These are phyloP conservation scores for Neodon shergylaensis DNA, from an alignment of 2,113 vertebrate species.

Conservation along the genomic window DNA sequence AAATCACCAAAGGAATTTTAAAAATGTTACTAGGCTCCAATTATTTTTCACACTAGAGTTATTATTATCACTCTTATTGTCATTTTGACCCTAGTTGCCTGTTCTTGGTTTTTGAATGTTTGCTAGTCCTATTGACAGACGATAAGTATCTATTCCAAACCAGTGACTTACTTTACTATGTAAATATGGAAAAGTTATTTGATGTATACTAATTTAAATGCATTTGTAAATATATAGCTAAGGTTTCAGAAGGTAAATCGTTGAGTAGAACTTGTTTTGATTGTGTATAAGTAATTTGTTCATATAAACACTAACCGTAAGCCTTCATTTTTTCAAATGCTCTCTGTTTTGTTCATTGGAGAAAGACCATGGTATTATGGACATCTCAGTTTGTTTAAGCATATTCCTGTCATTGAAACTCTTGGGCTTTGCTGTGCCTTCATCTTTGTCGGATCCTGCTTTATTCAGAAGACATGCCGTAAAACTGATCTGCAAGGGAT, in stretches of 20 bases:
- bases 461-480: neutral
- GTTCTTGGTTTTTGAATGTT: neutral
- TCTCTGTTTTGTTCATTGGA: neutral
- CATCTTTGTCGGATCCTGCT: neutral
- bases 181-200: neutral
- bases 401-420: conserved; percentile 22
- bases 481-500: neutral
- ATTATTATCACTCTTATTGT: neutral
- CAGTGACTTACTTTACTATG: neutral
- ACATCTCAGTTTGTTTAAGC: neutral
- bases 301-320: neutral
- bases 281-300: neutral
- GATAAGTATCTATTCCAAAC: neutral
- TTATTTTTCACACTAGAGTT: neutral
- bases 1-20: neutral
- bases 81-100: too few species aligned
- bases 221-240: neutral
- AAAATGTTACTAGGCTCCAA: neutral
- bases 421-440: neutral
- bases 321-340: neutral
- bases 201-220: neutral
- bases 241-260: neutral
- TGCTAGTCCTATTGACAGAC: neutral
- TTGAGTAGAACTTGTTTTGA: neutral
- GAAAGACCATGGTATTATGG: neutral